These are phyloP conservation scores for Papilio glaucus DNA, from an alignment of 1,140 invertebrate species.

Conservation along the genomic window DNA sequence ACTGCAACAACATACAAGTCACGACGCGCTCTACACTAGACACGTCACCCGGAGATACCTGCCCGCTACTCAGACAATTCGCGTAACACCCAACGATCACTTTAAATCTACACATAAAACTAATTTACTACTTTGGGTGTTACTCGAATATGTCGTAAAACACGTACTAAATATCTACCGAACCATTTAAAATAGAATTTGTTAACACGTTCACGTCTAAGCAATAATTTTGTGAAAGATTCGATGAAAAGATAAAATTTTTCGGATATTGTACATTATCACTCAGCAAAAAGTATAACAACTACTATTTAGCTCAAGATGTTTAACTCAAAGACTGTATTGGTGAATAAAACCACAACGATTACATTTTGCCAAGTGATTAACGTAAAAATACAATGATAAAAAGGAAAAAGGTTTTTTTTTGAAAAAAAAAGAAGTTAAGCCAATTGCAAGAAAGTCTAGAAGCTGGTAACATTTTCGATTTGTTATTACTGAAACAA, in stretches of 20 bases:
- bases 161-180: constrained; percentile 75
- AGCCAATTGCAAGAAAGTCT: constrained; percentile 77
- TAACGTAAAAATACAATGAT: constrained; percentile 41
- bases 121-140: constrained; percentile 46
- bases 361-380: constrained; percentile 44
- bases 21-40: constrained; percentile 78
- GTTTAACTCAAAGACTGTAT: neutral
- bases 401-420: constrained; percentile 53
- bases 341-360: neutral
- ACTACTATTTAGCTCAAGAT: neutral
- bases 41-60: constrained; percentile 64
- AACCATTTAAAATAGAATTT: constrained; percentile 66
- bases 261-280: constrained; percentile 37
- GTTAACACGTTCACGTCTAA: constrained; percentile 80
- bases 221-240: constrained; percentile 54
- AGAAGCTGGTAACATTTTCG: constrained; percentile 67
- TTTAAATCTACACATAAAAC: constrained; percentile 18
- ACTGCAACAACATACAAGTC: constrained; percentile 87
- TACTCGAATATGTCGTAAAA: constrained; percentile 53
- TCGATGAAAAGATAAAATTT: constrained; percentile 47
- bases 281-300: constrained; percentile 51
- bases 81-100: constrained; percentile 54
- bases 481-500: constrained; percentile 67
- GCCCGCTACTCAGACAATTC: constrained; percentile 57
- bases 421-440: constrained; percentile 67